Evolutionary conservation across 2,888 invertebrate genomes (phyloP).

Genomic region (Euzophera pinguis): DNA sequence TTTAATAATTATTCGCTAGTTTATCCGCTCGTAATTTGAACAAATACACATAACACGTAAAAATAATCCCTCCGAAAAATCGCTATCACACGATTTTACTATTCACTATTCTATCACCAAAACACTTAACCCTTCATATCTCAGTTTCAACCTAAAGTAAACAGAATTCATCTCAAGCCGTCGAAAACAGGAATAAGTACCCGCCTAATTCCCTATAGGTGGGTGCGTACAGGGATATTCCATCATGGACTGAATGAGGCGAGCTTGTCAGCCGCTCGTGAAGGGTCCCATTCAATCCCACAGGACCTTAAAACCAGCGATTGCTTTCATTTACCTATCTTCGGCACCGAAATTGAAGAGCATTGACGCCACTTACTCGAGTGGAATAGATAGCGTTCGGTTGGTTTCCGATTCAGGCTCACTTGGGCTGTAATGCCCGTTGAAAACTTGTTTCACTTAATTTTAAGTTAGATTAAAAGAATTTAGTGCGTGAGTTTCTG

Average conservation of each 20-base stretch:
- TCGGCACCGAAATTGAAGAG: conserved; percentile 65
- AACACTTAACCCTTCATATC: background rate
- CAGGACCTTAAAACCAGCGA: conserved; percentile 57
- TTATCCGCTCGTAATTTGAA: no score
- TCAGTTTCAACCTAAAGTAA: background rate
- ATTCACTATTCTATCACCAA: no score
- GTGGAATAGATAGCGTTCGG: conserved; percentile 54
- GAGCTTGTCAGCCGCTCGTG: conserved; percentile 50
- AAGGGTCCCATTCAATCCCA: conserved; percentile 55
- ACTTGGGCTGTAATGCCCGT: background rate
- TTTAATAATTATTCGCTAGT: no score
- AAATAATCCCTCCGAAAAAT: no score
- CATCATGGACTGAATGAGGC: conserved; percentile 60
- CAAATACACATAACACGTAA: no score
- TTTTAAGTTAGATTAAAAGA: no score
- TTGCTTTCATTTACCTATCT: conserved; percentile 67
- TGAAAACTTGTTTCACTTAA: background rate
- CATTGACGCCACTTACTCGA: conserved; percentile 60
- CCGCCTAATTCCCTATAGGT: conserved; percentile 54
- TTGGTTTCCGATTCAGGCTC: conserved; percentile 11
- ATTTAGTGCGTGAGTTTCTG: no score
- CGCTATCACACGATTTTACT: no score
- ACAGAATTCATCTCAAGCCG: conserved; percentile 43
- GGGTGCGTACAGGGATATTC: conserved; percentile 54
- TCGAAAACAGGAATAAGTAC: conserved; percentile 41